Evolutionary conservation across 2,797 vertebrate genomes (phyloP), one percentile per base, ranked within the genome.

Genomic region (Microchirus variegatus): DNA sequence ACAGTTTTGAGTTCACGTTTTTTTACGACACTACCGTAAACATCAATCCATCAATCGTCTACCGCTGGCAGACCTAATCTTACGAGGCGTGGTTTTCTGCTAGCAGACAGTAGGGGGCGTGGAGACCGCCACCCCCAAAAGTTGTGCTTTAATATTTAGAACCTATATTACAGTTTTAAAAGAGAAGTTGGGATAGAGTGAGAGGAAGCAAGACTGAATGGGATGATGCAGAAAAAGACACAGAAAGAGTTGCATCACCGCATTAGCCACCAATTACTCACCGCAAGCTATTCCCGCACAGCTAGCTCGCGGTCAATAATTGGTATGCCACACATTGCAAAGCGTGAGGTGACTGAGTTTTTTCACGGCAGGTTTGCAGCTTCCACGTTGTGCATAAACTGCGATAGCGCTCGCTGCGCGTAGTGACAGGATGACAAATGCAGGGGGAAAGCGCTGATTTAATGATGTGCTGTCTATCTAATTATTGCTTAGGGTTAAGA

Each of bases 371-470:
- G 74, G 69, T 68, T 62, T 63, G 57, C 10, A 49, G 17, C 36
- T 67, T 69, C 59, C 38, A 52, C 58, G 71, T 22, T 22, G 22
- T 22, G 22, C 22, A 22, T 3, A 22, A 22, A 22, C 22, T 22
- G 22, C 22, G 2, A 3, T 22, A 22, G 22, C 22, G 22, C 22
- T 22, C 22, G 16, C 82, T 81, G 84, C 22, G 73, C 71, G 53
- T 69, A 3, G 1, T 89, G 90, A 89, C 88, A 91, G 79, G 75
- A 80, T 90, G 90, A 92, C 85, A 86, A 87, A 90, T 91, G 86
- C 67, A 49, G 2, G 62, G 63, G 72, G 88, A 80, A 81, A 77
- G 65, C 41, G 9, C 67, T 78, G 85, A 89, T 90, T 81, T 87
- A 84, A 87, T 89, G 70, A 85, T 73, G 75, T 82, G 68, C 87